Evolutionary conservation across 2,113 vertebrate genomes (phyloP).

Genomic region (Mionectes macconnelli): DNA sequence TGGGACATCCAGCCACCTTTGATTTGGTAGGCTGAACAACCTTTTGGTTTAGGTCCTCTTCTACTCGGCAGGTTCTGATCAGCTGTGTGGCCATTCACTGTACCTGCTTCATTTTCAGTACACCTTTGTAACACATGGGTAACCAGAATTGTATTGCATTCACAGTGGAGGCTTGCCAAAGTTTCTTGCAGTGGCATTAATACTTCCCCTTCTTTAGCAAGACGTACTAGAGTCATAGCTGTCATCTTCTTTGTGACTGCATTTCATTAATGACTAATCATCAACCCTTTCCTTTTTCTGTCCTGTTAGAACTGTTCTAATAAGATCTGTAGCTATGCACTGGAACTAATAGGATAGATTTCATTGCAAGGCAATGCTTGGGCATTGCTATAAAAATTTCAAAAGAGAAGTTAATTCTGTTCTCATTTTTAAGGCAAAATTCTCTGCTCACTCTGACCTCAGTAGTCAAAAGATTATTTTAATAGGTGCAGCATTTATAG

Average conservation of each 20-base stretch:
- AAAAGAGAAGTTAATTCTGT: neutral
- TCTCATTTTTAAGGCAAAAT: neutral
- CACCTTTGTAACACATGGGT: neutral
- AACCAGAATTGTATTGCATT: neutral
- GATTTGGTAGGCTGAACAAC: neutral
- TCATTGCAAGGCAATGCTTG: neutral
- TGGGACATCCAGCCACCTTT: neutral
- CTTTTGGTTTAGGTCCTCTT: neutral
- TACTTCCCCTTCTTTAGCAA: constrained; percentile 7
- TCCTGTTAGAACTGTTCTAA: neutral
- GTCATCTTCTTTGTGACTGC: constrained; percentile 17
- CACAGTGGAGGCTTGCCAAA: neutral
- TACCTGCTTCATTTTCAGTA: constrained; percentile 15
- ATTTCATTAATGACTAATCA: neutral
- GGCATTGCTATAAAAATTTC: neutral
- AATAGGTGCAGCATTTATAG: neutral
- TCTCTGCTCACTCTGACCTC: neutral
- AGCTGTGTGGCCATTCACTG: neutral
- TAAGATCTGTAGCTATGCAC: neutral
- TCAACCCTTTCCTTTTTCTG: neutral
- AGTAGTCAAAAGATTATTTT: neutral
- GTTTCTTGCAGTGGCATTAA: neutral
- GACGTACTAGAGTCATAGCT: neutral
- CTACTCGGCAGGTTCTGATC: neutral
- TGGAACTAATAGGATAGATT: neutral